Evolutionary conservation across 2,888 invertebrate species (phyloP).

Genomic region (Torymus aiolomorphi): DNA sequence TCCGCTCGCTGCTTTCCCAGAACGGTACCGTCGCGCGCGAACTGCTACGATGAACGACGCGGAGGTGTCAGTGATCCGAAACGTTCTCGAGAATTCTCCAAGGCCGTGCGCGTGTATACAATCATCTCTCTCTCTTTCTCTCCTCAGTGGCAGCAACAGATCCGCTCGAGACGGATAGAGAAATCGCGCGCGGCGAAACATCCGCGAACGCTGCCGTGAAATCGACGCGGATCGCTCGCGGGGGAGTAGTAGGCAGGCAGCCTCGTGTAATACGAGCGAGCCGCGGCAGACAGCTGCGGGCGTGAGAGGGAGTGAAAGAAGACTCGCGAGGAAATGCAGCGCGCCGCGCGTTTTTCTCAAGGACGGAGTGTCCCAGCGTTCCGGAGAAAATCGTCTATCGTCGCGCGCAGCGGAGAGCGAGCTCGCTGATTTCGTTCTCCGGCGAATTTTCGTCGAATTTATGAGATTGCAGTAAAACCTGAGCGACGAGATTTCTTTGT

Average conservation of each 20-base stretch:
- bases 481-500: background rate
- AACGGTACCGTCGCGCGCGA: background rate
- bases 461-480: too few relatives aligned
- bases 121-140: background rate
- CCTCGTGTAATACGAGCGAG: background rate
- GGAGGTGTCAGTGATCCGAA: slow-evolving; percentile 32
- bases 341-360: too few relatives aligned
- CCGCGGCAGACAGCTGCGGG: too few relatives aligned
- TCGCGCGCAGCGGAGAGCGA: too few relatives aligned
- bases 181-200: background rate
- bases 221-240: background rate
- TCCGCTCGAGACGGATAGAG: background rate
- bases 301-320: too few relatives aligned
- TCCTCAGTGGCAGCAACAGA: too few relatives aligned
- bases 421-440: too few relatives aligned
- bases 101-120: background rate
- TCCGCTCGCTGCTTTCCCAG: slow-evolving; percentile 32
- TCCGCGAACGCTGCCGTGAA: slow-evolving; percentile 1
- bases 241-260: background rate
- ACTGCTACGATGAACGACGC: too few relatives aligned
- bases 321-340: too few relatives aligned
- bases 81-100: background rate
- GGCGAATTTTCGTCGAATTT: too few relatives aligned
- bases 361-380: too few relatives aligned
- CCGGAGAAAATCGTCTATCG: too few relatives aligned